A percentile compares a stretch with the other conserved stretches of the same genome.
phyloP scores from a whole-genome alignment of 2,888 invertebrate genomes.

The Vannuccia rotundouncinata region DNA sequence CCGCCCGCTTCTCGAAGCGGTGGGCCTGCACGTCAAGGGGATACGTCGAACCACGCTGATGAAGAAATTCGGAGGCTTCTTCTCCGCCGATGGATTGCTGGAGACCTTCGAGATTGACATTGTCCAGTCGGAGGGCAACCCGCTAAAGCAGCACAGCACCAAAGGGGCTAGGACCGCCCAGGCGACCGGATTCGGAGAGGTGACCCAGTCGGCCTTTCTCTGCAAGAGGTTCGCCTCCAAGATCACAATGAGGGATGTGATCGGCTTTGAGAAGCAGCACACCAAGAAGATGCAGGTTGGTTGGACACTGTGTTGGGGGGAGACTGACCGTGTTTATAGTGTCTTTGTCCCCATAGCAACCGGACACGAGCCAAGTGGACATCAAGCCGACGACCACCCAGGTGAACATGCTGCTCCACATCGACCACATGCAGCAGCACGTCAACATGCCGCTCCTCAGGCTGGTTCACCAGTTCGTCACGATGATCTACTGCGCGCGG shows the following conservation, averaged over 20 bases:
- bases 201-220: conserved; percentile 67
- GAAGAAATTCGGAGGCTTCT: conserved; percentile 78
- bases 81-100: conserved; percentile 64
- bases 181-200: background rate
- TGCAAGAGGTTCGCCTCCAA: conserved; percentile 84
- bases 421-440: conserved; percentile 80
- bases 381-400: conserved; percentile 70
- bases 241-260: conserved; percentile 78
- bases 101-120: conserved; percentile 85
- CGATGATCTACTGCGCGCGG: conserved; percentile 93
- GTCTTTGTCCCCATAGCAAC: background rate
- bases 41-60: conserved; percentile 64
- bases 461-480: conserved; percentile 85
- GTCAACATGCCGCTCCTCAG: conserved; percentile 90
- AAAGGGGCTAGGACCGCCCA: background rate
- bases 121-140: conserved; percentile 68
- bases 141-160: conserved; percentile 14
- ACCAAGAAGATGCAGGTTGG: background rate
- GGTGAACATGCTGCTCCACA: conserved; percentile 78
- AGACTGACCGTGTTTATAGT: background rate
- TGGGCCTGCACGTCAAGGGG: conserved; percentile 68
- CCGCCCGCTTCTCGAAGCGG: conserved; percentile 76
- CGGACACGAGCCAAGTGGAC: conserved; percentile 50
- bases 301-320: too few species aligned
- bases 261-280: conserved; percentile 64